Conservation (phyloP, 2,888 invertebrate genomes). For the Platycheirus rosarum region DNA sequence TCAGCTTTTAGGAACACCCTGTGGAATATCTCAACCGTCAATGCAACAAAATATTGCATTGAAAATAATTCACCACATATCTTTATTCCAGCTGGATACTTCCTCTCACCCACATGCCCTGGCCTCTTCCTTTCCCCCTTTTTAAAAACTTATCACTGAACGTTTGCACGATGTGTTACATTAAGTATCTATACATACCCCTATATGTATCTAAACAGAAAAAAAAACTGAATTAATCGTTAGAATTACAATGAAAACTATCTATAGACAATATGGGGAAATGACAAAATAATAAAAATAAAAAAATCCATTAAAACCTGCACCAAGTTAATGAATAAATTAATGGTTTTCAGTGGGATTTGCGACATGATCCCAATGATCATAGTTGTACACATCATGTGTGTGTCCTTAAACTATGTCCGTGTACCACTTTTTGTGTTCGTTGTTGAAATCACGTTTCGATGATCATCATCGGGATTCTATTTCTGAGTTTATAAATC, state of each 20-base stretch:
- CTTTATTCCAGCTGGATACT: constrained; percentile 27
- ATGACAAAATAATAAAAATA: neutral
- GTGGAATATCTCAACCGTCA: constrained; percentile 12
- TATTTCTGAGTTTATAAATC: constrained; percentile 46
- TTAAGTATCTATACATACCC: neutral
- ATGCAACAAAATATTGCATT: constrained; percentile 45
- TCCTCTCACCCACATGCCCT: constrained; percentile 45
- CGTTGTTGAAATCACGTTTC: constrained; percentile 43
- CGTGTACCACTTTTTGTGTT: constrained; percentile 63
- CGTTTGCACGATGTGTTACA: constrained; percentile 38
- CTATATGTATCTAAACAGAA: neutral
- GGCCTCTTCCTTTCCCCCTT: constrained; percentile 5
- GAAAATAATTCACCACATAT: constrained; percentile 36
- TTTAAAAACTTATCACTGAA: constrained; percentile 7
- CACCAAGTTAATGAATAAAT: constrained; percentile 43
- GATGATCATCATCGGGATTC: constrained; percentile 55
- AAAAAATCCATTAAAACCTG: constrained; percentile 31
- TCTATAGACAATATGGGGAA: constrained; percentile 5
- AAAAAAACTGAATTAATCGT: constrained; percentile 8
- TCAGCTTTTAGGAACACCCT: constrained; percentile 17
- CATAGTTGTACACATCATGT: neutral
- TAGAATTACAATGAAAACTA: constrained; percentile 39
- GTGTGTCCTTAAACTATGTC: constrained; percentile 63
- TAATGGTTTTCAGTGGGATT: constrained; percentile 37
- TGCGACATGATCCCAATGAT: constrained; percentile 49